phyloP scores from a whole-genome alignment of 2,888 invertebrate species.

The Achlya flavicornis region DNA sequence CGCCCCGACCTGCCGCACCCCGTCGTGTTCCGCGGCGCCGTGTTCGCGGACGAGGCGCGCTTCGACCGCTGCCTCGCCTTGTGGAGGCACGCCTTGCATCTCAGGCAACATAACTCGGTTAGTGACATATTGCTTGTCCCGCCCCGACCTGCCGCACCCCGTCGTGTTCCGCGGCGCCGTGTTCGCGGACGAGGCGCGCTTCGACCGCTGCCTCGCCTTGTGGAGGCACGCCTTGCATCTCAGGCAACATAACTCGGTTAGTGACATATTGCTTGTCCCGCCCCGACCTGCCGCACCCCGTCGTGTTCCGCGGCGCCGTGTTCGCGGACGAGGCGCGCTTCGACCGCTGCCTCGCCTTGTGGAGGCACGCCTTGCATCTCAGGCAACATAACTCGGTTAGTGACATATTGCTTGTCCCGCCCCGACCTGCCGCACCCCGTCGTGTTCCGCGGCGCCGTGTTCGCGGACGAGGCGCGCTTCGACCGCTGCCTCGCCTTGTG shows the following conservation, averaged over 20 bases:
- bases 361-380: slow-evolving; percentile 94
- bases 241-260: slow-evolving; percentile 87
- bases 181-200: slow-evolving; percentile 95
- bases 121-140: slow-evolving; percentile 51
- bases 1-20: slow-evolving; percentile 94
- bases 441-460: slow-evolving; percentile 95
- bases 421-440: slow-evolving; percentile 94
- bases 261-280: slow-evolving; percentile 63
- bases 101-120: slow-evolving; percentile 89
- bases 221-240: slow-evolving; percentile 95
- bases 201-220: slow-evolving; percentile 92
- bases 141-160: slow-evolving; percentile 93
- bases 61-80: slow-evolving; percentile 94
- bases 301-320: slow-evolving; percentile 95
- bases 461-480: slow-evolving; percentile 95
- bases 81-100: slow-evolving; percentile 93
- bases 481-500: slow-evolving; percentile 94
- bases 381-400: slow-evolving; percentile 87
- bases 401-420: slow-evolving; percentile 65
- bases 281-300: slow-evolving; percentile 93
- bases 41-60: slow-evolving; percentile 95
- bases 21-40: slow-evolving; percentile 94
- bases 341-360: slow-evolving; percentile 92
- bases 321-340: slow-evolving; percentile 96
- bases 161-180: slow-evolving; percentile 95